Base-by-base conservation (phyloP, 2,888 invertebrate genomes). In the Chaitophorus viminalis region DNA sequence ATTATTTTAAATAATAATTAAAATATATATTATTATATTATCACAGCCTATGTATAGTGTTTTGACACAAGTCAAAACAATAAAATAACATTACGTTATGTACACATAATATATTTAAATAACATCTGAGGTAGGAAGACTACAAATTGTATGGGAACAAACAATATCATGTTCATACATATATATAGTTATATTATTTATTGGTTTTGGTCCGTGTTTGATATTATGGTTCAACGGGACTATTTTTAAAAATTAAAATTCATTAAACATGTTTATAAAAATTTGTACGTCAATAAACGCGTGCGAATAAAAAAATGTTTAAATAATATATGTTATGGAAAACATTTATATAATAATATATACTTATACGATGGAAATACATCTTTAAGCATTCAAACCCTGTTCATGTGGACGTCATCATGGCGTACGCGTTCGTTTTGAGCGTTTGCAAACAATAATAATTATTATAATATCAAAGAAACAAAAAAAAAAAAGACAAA, bases 291-390 rank as follows among this genome's bases (percentile, higher is more conserved):
- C 70, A 74, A n/a, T 36, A 68, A 79, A 74, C 72, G 70, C 54
- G 86, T 86, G 86, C 86, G 60, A 86, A 86, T 86, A 86, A 86
- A 74, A 86, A 86, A 74, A 86, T 86, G 86, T 79, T 60, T 88
- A 68, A 77, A 68, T 52, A 36, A n/a, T n/a, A n/a, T n/a, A n/a
- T n/a, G n/a, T n/a, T 46, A 74, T 60, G 14, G 18, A 46, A 46
- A 46, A 60, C 11, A 54, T 76, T 84, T 60, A 36, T 82, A 70
- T 17, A 33, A 54, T 33, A 60, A 60, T 46, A 21, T 21, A 6
- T 25, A n/a, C 31, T 70, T 11, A 70, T 70, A 70, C 31, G 79
- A 74, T 83, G 17, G n/a, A 82, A 74, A 70, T 68, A 29, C 46
- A 68, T 82, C n/a, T 60, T 33, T 65, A 68, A 39, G 36, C 70